A percentile compares a stretch with the other conserved stretches of the same genome.
These are phyloP conservation scores for Leucoptera coffeella DNA, from an alignment of 2,888 invertebrate species.

Conservation along the genomic window DNA sequence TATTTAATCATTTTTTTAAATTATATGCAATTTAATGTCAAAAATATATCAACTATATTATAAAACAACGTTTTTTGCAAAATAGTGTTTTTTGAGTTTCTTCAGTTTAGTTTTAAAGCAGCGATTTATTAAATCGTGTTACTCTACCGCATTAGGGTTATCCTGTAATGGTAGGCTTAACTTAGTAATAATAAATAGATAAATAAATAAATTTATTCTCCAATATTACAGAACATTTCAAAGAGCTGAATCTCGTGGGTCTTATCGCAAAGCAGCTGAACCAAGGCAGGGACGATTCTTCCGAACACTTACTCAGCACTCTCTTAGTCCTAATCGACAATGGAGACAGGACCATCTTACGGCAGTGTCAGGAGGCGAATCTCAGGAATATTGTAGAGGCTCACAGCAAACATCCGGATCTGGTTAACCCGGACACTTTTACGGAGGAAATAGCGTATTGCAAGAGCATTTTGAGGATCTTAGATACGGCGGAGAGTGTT, in stretches of 20 bases:
- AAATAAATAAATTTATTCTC: too few relatives aligned
- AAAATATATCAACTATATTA: too few relatives aligned
- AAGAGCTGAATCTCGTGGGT: slow-evolving; percentile 14
- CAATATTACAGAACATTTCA: slow-evolving; percentile 8
- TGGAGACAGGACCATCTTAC: slow-evolving; percentile 11
- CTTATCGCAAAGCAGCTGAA: slow-evolving; percentile 15
- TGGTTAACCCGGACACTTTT: slow-evolving; percentile 14
- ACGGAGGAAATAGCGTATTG: slow-evolving; percentile 25
- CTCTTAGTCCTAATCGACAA: slow-evolving; percentile 15
- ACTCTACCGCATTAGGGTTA: too few relatives aligned
- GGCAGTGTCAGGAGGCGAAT: too few relatives aligned
- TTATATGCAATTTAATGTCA: too few relatives aligned
- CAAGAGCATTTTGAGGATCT: slow-evolving; percentile 7
- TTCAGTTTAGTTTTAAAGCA: too few relatives aligned
- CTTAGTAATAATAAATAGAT: too few relatives aligned
- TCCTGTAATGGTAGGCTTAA: too few relatives aligned
- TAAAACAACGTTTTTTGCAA: too few relatives aligned
- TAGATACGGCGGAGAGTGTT: slow-evolving; percentile 13
- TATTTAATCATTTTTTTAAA: too few relatives aligned
- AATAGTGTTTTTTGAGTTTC: not conserved
- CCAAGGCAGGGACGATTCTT: slow-evolving; percentile 13
- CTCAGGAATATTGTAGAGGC: slow-evolving; percentile 12
- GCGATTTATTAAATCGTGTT: too few relatives aligned
- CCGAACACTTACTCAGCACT: slow-evolving; percentile 25
- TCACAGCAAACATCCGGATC: slow-evolving; percentile 15